Conservation (phyloP, 2,888 invertebrate species). For the Campaea margaritaria region DNA sequence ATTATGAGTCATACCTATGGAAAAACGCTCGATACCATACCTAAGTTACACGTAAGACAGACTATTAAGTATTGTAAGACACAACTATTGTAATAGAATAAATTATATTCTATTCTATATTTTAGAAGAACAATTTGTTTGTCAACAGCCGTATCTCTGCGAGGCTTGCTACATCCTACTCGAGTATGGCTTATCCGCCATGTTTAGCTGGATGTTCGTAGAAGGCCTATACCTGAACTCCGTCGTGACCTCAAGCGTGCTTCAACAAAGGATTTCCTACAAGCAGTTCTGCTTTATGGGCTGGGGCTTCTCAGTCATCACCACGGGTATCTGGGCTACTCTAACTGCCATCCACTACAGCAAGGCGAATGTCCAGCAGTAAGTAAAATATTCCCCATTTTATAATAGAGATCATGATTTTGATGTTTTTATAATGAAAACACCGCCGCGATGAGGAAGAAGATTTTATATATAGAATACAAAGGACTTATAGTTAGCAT, state of each 20-base stretch:
- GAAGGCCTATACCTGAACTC: slow-evolving; percentile 96
- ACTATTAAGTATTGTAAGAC: no score
- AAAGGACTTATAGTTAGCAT: no score
- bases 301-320: slow-evolving; percentile 89
- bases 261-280: slow-evolving; percentile 86
- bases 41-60: no score
- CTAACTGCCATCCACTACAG: slow-evolving; percentile 79
- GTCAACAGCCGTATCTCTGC: slow-evolving; percentile 90
- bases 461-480: no score
- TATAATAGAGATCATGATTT: no score
- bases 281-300: slow-evolving; percentile 88
- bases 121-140: background rate
- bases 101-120: no score
- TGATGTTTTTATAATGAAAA: no score
- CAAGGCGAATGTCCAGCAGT: slow-evolving; percentile 11
- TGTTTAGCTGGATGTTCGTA: slow-evolving; percentile 99
- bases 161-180: slow-evolving; percentile 91
- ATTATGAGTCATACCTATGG: no score
- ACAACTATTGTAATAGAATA: no score
- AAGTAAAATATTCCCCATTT: slow-evolving; percentile 2
- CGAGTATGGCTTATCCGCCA: slow-evolving; percentile 95
- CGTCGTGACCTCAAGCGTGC: slow-evolving; percentile 90
- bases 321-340: slow-evolving; percentile 89
- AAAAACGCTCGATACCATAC: no score
- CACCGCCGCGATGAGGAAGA: no score